phyloP scores from a whole-genome alignment of 2,113 vertebrate species.

The Pomatorhinus ruficollis region DNA sequence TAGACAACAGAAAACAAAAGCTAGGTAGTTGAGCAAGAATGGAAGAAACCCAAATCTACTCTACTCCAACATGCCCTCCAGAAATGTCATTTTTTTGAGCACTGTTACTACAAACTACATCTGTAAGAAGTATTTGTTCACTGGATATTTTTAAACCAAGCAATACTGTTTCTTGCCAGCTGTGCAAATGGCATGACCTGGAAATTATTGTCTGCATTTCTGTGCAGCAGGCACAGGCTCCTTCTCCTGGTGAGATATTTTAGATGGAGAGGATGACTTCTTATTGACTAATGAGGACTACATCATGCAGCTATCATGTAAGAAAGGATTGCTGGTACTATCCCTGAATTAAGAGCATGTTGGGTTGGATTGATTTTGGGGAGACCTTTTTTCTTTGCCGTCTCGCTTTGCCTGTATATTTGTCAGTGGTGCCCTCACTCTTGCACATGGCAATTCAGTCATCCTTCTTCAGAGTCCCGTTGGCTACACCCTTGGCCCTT shows the following conservation, averaged over 20 bases:
- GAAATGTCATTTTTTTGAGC: background rate
- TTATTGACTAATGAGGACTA: background rate
- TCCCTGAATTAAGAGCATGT: constrained; percentile 35
- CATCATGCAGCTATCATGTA: background rate
- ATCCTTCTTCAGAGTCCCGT: background rate
- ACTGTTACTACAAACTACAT: background rate
- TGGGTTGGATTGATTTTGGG: background rate
- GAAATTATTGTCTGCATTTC: background rate
- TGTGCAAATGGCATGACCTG: background rate
- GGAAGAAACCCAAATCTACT: background rate
- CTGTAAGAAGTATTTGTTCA: background rate
- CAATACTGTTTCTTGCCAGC: background rate
- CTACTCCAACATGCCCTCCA: background rate
- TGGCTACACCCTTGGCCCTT: background rate
- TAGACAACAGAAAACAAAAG: background rate
- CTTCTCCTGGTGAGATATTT: background rate
- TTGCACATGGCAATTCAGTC: background rate
- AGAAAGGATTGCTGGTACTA: constrained; percentile 4
- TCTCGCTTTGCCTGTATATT: background rate
- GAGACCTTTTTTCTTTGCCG: background rate
- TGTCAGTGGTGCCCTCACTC: background rate
- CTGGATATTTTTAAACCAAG: background rate
- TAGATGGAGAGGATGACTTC: background rate
- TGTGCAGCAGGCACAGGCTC: background rate
- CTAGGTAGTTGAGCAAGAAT: background rate